These are phyloP conservation scores for Myopa testacea DNA, from an alignment of 2,888 invertebrate genomes.

Conservation along the genomic window DNA sequence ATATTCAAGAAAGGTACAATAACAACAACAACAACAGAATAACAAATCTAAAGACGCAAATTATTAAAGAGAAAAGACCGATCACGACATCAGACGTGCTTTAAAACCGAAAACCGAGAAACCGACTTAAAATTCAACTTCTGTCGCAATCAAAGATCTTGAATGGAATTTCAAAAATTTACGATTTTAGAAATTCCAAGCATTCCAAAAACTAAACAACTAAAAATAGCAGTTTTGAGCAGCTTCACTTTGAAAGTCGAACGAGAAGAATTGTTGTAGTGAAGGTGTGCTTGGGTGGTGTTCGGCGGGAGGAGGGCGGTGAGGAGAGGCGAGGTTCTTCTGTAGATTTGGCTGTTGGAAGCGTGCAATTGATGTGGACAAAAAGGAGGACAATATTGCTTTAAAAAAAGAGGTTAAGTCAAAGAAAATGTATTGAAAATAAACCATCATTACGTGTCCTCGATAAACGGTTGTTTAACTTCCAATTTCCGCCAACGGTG, in stretches of 20 bases:
- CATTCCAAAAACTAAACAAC: slow-evolving; percentile 30
- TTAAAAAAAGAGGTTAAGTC: too few relatives aligned
- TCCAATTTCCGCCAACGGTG: too few relatives aligned
- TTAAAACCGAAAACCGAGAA: neutral
- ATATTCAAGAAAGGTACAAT: neutral
- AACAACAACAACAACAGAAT: neutral
- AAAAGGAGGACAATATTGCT: too few relatives aligned
- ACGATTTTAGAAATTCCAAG: slow-evolving; percentile 37
- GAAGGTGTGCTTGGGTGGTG: too few relatives aligned
- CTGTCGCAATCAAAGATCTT: slow-evolving; percentile 5
- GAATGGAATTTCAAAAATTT: slow-evolving; percentile 37
- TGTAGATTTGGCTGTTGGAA: too few relatives aligned
- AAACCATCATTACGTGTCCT: too few relatives aligned
- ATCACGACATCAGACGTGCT: too few relatives aligned
- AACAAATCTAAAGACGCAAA: too few relatives aligned
- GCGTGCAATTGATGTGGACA: too few relatives aligned
- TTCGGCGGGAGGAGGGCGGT: neutral
- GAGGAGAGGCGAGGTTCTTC: neutral
- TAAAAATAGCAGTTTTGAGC: neutral
- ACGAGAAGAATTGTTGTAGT: neutral
- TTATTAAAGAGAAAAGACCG: too few relatives aligned
- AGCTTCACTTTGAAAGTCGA: neutral
- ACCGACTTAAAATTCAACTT: slow-evolving; percentile 30
- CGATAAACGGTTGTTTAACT: too few relatives aligned
- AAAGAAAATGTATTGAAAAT: too few relatives aligned